Base-by-base conservation (phyloP, 2,797 vertebrate species). In the Hybognathus amarus region DNA sequence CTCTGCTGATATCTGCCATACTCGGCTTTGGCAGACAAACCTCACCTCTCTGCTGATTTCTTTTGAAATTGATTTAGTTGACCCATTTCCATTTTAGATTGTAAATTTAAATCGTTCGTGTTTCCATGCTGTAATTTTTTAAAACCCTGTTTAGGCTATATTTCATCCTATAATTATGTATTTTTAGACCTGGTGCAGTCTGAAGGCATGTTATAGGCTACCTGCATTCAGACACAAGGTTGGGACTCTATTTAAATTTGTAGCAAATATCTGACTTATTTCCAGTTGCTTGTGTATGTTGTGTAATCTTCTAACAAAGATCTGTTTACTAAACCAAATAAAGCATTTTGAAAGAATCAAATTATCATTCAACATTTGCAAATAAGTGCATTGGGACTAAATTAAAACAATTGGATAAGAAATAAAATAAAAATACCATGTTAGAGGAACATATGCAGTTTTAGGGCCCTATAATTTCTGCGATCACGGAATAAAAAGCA, bases 1-100 rank as follows among this genome's bases (percentile, higher is more conserved):
- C 73, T 42, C 70, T 82, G 17, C 63, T 70, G 42, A 75, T 64
- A 27, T 12, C 20, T 42, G 61, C 6, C 50, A 22, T 59, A 56
- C 66, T 79, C n/a, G 5, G 45, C 10, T 3, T 42, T 42, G 40
- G 40, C 40, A 42, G 15, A 47, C 4, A 15, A 69, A 79, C 61
- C 76, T 45, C 76, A 64, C 18, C 61, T 64, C 42, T 66, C 18
- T 30, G 69, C 42, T 71, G 24, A 5, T 47, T 47, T 47, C 45
- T 17, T 17, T 47, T 47, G 13, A 15, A 47, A 47, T 47, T 38
- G 36, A 36, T 10, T 18, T n/a, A 27, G 2, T 2, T 17, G 10
- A 18, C 0, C 66, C 42, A 24, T 40, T 45, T n/a, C 20, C 17
- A 17, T 9, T n/a, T 7, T 6, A 50, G 5, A 50, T 24, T 42